Evolutionary conservation across 2,888 invertebrate genomes (phyloP).

Genomic region (Amiota communis): DNA sequence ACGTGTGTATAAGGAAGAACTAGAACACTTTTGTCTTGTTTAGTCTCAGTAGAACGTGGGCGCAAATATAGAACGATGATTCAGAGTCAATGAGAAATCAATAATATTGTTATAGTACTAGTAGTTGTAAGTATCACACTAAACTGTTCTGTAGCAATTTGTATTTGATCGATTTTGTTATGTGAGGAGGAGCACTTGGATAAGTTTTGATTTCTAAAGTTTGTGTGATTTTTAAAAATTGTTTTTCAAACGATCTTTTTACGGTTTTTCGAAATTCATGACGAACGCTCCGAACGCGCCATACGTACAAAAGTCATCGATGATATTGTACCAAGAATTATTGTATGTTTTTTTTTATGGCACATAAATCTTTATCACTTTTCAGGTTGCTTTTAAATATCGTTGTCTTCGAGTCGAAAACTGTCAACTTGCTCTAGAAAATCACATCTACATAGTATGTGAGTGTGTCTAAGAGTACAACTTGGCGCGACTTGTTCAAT

Average conservation of each 20-base stretch:
- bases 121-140: constrained; percentile 15
- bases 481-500: constrained; percentile 33
- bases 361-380: constrained; percentile 22
- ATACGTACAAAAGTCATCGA: not conserved
- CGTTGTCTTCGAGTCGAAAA: not conserved
- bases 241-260: too few species aligned
- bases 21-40: constrained; percentile 30
- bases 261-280: constrained; percentile 6
- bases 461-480: not conserved
- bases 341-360: too few species aligned
- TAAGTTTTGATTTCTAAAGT: too few species aligned
- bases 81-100: constrained; percentile 57
- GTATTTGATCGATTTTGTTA: too few species aligned
- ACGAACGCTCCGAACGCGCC: constrained; percentile 11
- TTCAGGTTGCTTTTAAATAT: not conserved
- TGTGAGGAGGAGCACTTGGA: too few species aligned
- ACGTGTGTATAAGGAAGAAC: constrained; percentile 25
- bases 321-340: too few species aligned
- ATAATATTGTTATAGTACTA: constrained; percentile 38
- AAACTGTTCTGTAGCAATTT: constrained; percentile 8
- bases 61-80: constrained; percentile 60
- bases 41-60: constrained; percentile 36
- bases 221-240: too few species aligned
- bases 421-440: constrained; percentile 24
- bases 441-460: constrained; percentile 1